Evolutionary conservation across 2,797 vertebrate genomes (phyloP).

Genomic region (Apogon talboti): DNA sequence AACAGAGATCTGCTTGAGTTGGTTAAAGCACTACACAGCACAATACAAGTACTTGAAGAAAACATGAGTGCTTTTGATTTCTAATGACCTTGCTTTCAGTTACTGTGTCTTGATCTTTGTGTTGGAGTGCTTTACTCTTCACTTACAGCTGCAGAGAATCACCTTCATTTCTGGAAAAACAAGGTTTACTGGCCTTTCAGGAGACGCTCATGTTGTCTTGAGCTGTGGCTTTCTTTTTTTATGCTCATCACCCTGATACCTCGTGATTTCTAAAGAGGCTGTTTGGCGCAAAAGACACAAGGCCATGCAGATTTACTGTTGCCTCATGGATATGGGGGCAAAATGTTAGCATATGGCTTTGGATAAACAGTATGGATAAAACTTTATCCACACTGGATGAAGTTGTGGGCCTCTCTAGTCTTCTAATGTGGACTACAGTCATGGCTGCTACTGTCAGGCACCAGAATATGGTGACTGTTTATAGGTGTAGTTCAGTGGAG

Average conservation of each 20-base stretch:
- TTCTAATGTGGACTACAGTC: constrained; percentile 57
- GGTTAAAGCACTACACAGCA: no score
- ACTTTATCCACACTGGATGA: constrained; percentile 17
- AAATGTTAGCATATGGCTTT: constrained; percentile 34
- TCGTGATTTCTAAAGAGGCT: constrained; percentile 26
- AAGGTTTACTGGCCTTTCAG: no score
- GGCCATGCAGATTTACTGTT: constrained; percentile 46
- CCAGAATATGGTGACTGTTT: constrained; percentile 46
- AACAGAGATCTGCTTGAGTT: no score
- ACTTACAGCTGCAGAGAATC: no score
- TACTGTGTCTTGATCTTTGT: no score
- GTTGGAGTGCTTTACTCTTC: no score
- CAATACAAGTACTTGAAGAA: no score
- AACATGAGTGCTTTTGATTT: no score
- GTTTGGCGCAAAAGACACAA: constrained; percentile 27
- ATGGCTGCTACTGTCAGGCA: constrained; percentile 62
- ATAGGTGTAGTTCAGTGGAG: constrained; percentile 59
- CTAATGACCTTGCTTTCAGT: no score
- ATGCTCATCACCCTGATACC: not conserved
- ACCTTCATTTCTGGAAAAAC: no score
- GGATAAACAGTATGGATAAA: not conserved
- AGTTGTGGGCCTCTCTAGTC: constrained; percentile 23
- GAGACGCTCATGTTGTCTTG: not conserved
- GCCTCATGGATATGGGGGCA: constrained; percentile 11
- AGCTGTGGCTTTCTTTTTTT: constrained; percentile 14